phyloP scores from a whole-genome alignment of 2,113 vertebrate genomes.

The Lophura nycthemera region DNA sequence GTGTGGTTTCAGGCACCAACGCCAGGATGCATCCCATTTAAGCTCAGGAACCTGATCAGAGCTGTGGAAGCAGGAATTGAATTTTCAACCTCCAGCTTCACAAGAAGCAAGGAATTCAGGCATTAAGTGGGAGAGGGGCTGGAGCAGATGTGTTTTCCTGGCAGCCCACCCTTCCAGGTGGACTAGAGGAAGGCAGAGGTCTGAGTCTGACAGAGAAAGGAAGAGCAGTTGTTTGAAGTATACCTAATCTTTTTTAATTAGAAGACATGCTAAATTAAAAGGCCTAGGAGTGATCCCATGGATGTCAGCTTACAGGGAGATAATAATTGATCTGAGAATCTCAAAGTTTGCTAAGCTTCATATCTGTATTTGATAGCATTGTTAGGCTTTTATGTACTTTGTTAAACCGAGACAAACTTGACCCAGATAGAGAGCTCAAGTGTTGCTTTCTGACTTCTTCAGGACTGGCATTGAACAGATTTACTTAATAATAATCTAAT shows the following conservation, averaged over 20 bases:
- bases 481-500: neutral
- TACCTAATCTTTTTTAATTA: conserved; percentile 73
- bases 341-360: conserved; percentile 24
- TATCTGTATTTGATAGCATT: conserved; percentile 13
- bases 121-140: neutral
- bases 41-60: neutral
- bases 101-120: neutral
- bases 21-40: neutral
- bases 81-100: neutral
- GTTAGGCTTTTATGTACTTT: neutral
- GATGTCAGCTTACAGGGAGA: conserved; percentile 30
- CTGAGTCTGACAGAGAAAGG: conserved; percentile 6
- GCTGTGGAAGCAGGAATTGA: neutral
- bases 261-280: conserved; percentile 66
- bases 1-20: rapidly evolving
- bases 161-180: neutral
- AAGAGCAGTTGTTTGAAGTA: conserved; percentile 52
- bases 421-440: conserved; percentile 47
- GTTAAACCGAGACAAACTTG: conserved; percentile 26
- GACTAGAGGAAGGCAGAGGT: neutral
- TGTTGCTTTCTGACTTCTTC: neutral
- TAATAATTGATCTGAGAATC: conserved; percentile 55
- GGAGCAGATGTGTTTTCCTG: neutral
- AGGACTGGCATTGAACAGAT: neutral
- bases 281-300: conserved; percentile 52